Conservation (phyloP, 2,113 vertebrate species). For the human region DNA sequence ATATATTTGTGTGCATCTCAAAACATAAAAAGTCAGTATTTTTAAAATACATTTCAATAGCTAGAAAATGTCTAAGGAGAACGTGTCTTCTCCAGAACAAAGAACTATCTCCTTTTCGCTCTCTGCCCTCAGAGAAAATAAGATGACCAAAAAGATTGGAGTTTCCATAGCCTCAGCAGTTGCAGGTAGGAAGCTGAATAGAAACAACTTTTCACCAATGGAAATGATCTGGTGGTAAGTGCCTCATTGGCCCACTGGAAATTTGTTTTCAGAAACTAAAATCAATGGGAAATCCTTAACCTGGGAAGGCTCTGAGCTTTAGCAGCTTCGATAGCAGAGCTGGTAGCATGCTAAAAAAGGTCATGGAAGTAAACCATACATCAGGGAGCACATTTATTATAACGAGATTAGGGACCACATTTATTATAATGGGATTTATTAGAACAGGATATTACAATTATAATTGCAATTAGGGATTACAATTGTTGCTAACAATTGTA, state of each 20-base stretch:
- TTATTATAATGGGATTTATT: no score
- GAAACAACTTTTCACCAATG: neutral
- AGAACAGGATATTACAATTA: no score
- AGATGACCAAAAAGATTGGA: neutral
- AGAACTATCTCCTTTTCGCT: conserved; percentile 42
- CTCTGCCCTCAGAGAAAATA: conserved; percentile 43
- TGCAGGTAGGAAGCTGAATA: neutral
- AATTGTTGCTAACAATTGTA: no score
- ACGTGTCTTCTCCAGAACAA: conserved; percentile 45
- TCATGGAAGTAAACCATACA: neutral
- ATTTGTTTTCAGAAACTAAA: conserved; percentile 11
- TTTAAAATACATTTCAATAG: neutral
- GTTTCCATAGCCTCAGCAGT: conserved; percentile 44
- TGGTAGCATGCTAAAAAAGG: neutral
- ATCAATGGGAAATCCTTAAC: neutral
- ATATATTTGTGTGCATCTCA: neutral
- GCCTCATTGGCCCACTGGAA: neutral
- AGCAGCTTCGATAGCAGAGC: neutral
- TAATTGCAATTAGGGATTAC: no score
- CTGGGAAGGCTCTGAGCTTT: neutral
- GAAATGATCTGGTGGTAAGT: neutral
- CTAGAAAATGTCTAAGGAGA: neutral
- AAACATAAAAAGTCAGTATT: neutral
- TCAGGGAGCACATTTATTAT: neutral
- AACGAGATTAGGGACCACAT: neutral